Percentiles rank a stretch among this genome's conserved stretches.
Conservation (phyloP, 2,113 vertebrate genomes). For the Xenus cinereus region DNA sequence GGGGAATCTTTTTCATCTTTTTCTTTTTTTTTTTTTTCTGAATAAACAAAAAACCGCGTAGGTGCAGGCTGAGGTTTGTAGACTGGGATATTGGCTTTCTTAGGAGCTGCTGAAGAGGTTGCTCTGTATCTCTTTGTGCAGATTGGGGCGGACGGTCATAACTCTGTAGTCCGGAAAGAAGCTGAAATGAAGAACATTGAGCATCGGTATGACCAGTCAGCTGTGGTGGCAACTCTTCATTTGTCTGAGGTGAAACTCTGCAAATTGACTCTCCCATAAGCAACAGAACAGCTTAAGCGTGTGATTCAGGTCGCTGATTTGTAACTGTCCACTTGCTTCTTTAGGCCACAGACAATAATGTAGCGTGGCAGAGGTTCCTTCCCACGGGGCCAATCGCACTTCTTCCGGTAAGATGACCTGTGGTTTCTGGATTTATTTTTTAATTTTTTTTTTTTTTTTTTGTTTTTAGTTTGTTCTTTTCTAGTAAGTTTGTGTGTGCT, state of each 20-base stretch:
- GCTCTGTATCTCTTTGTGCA: constrained; percentile 42
- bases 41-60: background rate
- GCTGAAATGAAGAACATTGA: constrained; percentile 86
- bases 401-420: constrained; percentile 83
- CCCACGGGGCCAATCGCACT: constrained; percentile 93
- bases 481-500: background rate
- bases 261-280: background rate
- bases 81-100: background rate
- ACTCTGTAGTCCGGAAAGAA: constrained; percentile 85
- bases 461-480: background rate
- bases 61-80: background rate
- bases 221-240: constrained; percentile 93
- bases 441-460: background rate
- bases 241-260: constrained; percentile 84
- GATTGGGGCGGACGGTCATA: constrained; percentile 94
- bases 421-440: background rate
- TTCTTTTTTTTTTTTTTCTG: no score
- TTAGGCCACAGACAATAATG: constrained; percentile 94
- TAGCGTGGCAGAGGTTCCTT: constrained; percentile 98
- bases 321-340: background rate
- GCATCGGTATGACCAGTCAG: constrained; percentile 93
- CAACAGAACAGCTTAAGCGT: background rate
- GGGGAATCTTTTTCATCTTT: no score
- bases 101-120: background rate
- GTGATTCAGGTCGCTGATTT: background rate